A percentile compares a stretch with the other conserved stretches of the same genome.
These are phyloP conservation scores for Zaprionus taronus DNA, from an alignment of 1,140 invertebrate species.

Conservation along the genomic window DNA sequence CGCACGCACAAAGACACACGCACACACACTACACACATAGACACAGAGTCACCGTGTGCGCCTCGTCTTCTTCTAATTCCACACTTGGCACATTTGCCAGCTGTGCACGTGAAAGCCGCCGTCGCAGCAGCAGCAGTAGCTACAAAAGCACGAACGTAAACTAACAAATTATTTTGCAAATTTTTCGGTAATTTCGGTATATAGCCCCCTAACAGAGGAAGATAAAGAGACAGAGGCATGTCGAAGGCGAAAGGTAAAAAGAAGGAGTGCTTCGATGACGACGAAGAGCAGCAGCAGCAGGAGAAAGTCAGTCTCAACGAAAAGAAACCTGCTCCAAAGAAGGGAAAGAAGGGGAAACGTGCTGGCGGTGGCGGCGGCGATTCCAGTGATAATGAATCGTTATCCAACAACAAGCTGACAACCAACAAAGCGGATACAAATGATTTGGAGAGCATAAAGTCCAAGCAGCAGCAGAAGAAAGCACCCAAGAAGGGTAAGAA, in stretches of 20 bases:
- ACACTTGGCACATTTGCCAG: constrained; percentile 57
- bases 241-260: constrained; percentile 87
- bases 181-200: neutral
- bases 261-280: constrained; percentile 87
- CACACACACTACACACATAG: constrained; percentile 3
- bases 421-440: constrained; percentile 77
- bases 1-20: neutral
- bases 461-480: constrained; percentile 85
- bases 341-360: constrained; percentile 77
- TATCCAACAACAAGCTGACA: constrained; percentile 35
- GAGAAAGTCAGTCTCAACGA: constrained; percentile 77
- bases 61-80: constrained; percentile 23
- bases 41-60: constrained; percentile 15
- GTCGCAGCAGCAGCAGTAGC: constrained; percentile 22
- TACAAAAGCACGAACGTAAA: constrained; percentile 22
- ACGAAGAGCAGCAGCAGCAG: constrained; percentile 85
- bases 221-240: constrained; percentile 46
- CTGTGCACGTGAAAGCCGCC: constrained; percentile 71
- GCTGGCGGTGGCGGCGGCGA: constrained; percentile 64
- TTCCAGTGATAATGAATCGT: constrained; percentile 69
- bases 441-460: constrained; percentile 84
- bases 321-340: constrained; percentile 55
- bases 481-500: constrained; percentile 72
- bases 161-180: neutral
- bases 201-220: neutral